Evolutionary conservation across 2,888 invertebrate species (phyloP).

Genomic region (Chrysolina americana): DNA sequence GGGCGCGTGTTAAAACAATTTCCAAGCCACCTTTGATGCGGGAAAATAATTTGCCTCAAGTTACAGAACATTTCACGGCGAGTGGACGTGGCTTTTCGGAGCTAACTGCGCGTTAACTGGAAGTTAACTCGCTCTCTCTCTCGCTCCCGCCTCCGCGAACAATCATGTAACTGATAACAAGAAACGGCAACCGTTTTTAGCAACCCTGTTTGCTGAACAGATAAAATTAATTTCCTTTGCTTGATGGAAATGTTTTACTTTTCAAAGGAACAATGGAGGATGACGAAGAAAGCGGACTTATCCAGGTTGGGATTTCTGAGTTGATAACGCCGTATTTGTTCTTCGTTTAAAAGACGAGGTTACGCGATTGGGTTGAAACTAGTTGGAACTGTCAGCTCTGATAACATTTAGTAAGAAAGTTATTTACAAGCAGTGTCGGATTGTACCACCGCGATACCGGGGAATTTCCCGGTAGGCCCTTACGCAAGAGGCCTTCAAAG

Average conservation of each 20-base stretch:
- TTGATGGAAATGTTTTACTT: constrained; percentile 42
- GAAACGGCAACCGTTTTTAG: constrained; percentile 67
- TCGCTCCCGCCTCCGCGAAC: constrained; percentile 37
- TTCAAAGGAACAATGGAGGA: constrained; percentile 30
- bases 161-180: constrained; percentile 63
- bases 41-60: constrained; percentile 64
- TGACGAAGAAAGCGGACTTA: neutral
- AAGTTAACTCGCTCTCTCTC: constrained; percentile 30
- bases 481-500: too few species aligned
- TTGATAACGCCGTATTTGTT: constrained; percentile 5
- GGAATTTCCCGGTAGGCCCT: too few species aligned
- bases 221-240: constrained; percentile 53
- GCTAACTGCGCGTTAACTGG: constrained; percentile 60
- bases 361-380: too few species aligned
- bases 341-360: neutral
- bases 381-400: too few species aligned
- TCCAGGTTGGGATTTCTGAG: constrained; percentile 10
- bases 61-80: constrained; percentile 65
- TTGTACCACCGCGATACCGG: too few species aligned
- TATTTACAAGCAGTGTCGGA: too few species aligned
- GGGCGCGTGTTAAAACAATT: constrained; percentile 67
- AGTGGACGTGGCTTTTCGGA: constrained; percentile 61
- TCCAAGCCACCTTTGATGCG: constrained; percentile 54
- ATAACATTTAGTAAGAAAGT: too few species aligned
- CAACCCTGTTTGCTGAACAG: constrained; percentile 49